A percentile compares a stretch with the other conserved stretches of the same genome.
Conservation (phyloP, 2,797 vertebrate species). For the Coranthus polyacanthus region DNA sequence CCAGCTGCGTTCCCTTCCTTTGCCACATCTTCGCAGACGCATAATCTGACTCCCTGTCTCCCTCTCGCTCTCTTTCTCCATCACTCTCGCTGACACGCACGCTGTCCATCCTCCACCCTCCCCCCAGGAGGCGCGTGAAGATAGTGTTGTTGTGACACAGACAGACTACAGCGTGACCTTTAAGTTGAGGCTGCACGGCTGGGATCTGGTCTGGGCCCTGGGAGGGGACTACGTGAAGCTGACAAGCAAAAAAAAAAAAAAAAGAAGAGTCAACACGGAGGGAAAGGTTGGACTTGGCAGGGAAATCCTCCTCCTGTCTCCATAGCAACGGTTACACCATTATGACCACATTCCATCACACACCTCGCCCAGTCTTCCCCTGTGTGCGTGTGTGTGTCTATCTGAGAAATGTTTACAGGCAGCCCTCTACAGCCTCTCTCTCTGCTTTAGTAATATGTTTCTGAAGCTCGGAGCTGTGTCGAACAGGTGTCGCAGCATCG, state of each 20-base stretch:
- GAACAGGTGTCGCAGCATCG: neutral
- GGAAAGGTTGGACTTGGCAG: conserved; percentile 36
- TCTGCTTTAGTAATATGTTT: conserved; percentile 1
- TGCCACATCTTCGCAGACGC: conserved; percentile 29
- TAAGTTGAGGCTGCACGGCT: conserved; percentile 2
- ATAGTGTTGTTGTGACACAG: conserved; percentile 49
- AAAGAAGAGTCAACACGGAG: conserved; percentile 27
- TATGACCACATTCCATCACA: conserved; percentile 62
- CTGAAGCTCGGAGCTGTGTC: conserved; percentile 13
- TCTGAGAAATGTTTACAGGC: conserved; percentile 4
- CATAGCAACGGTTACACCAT: conserved; percentile 70
- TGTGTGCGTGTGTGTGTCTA: conserved; percentile 16
- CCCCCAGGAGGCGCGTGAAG: conserved; percentile 5
- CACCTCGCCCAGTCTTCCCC: conserved; percentile 38
- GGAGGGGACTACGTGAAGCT: conserved; percentile 28
- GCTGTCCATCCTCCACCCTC: neutral
- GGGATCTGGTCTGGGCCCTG: conserved; percentile 29
- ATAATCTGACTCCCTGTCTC: conserved; percentile 19
- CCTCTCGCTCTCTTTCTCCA: conserved; percentile 16
- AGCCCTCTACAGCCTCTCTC: neutral
- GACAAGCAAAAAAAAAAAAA: conserved; percentile 40
- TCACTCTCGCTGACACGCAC: conserved; percentile 14
- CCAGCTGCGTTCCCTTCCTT: conserved; percentile 7
- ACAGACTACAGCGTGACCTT: conserved; percentile 55
- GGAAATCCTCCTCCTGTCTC: conserved; percentile 72